These are phyloP conservation scores for Mylabris sibirica DNA, from an alignment of 2,888 invertebrate species.

Conservation along the genomic window DNA sequence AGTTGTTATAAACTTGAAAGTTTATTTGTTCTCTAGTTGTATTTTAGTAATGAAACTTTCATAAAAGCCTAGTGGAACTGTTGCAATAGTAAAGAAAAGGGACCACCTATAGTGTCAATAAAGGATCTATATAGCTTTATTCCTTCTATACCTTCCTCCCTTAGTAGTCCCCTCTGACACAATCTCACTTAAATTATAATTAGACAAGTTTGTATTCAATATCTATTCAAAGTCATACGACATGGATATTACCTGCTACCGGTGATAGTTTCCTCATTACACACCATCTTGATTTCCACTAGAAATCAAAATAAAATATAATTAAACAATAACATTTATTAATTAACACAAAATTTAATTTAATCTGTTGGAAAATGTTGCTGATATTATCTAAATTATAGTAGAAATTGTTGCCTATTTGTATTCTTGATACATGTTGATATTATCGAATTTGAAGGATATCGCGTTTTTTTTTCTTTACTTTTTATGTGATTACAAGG, in stretches of 20 bases:
- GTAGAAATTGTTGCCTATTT: neutral
- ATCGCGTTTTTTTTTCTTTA: too few species aligned
- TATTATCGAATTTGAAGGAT: too few species aligned
- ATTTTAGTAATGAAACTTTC: neutral
- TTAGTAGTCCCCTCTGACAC: neutral
- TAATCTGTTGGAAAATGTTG: neutral
- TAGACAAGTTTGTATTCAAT: constrained; percentile 1
- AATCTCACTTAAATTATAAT: neutral
- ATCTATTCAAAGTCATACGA: constrained; percentile 45
- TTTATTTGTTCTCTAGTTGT: constrained; percentile 15
- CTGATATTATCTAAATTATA: neutral
- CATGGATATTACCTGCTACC: constrained; percentile 76
- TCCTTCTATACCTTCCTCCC: constrained; percentile 15
- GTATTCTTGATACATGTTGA: too few species aligned
- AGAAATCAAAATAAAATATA: constrained; percentile 63
- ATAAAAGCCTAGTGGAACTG: neutral
- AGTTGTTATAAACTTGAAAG: constrained; percentile 9
- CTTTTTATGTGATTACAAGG: neutral
- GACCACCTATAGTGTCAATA: constrained; percentile 20
- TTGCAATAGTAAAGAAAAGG: neutral
- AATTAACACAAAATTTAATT: constrained; percentile 21
- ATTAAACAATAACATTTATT: constrained; percentile 1
- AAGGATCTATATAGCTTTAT: constrained; percentile 29
- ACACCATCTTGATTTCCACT: constrained; percentile 94
- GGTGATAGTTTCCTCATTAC: constrained; percentile 88